These are phyloP conservation scores for Elgaria multicarinata DNA, from an alignment of 2,113 vertebrate species.

Conservation along the genomic window DNA sequence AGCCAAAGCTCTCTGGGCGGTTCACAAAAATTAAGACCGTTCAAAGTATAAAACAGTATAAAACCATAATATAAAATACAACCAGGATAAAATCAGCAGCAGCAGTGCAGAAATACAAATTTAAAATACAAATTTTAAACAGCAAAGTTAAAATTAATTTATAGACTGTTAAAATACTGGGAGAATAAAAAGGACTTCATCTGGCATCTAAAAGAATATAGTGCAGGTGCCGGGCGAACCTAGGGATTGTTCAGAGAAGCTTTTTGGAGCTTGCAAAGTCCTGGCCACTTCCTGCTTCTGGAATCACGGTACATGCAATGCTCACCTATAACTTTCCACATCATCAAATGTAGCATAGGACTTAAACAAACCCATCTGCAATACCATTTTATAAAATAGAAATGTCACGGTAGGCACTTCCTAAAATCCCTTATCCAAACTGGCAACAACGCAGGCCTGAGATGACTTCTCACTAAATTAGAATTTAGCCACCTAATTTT, in stretches of 20 bases:
- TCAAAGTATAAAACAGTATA: too few relatives aligned
- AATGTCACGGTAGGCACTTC: constrained; percentile 10
- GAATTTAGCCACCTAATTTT: constrained; percentile 29
- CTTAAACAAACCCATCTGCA: not conserved
- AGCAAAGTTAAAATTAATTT: too few relatives aligned
- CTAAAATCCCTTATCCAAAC: not conserved
- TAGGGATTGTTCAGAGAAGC: not conserved
- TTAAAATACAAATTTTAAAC: too few relatives aligned
- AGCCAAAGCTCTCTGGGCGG: too few relatives aligned
- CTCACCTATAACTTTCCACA: not conserved
- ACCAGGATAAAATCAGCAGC: too few relatives aligned
- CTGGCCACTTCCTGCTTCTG: not conserved
- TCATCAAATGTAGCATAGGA: not conserved
- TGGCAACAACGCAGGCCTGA: constrained; percentile 1
- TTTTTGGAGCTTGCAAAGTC: not conserved
- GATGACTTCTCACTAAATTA: constrained; percentile 31
- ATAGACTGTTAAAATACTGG: too few relatives aligned
- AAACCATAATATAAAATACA: too few relatives aligned
- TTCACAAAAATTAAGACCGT: too few relatives aligned
- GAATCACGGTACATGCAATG: not conserved
- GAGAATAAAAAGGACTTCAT: too few relatives aligned
- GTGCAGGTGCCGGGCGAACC: too few relatives aligned
- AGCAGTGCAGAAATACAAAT: too few relatives aligned
- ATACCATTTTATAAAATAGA: not conserved
- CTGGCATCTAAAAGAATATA: too few relatives aligned